Conservation (phyloP, 2,113 vertebrate species). For the Sorex araneus region DNA sequence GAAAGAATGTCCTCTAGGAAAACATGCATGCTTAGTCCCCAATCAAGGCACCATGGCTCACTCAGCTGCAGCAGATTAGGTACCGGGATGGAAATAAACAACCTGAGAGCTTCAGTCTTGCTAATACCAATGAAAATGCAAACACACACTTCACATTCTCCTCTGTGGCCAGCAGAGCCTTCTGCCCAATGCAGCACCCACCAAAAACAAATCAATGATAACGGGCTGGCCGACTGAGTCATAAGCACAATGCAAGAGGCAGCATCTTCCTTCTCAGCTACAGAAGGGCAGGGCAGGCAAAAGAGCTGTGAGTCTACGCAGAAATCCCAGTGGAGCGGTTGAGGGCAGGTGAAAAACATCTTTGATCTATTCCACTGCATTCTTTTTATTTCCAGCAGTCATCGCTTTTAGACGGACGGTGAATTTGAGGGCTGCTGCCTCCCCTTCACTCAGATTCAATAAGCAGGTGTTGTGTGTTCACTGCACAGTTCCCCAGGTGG, state of each 20-base stretch:
- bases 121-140: neutral
- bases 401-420: neutral
- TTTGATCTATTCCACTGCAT: neutral
- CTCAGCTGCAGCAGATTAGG: neutral
- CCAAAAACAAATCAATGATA: constrained; percentile 26
- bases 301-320: constrained; percentile 47
- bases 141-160: neutral
- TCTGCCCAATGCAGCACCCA: neutral
- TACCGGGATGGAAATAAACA: neutral
- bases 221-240: constrained; percentile 30
- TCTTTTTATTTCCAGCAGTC: neutral
- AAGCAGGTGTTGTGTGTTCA: neutral
- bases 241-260: neutral
- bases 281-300: constrained; percentile 49
- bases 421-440: neutral
- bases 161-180: neutral
- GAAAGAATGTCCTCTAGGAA: neutral
- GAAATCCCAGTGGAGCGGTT: neutral
- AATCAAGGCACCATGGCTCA: neutral
- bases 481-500: constrained; percentile 9
- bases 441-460: neutral
- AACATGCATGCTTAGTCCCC: neutral
- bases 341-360: neutral
- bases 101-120: neutral
- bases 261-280: constrained; percentile 53